These are phyloP conservation scores for Tychaedon coryphoeus DNA, from an alignment of 2,113 vertebrate genomes.

Conservation along the genomic window DNA sequence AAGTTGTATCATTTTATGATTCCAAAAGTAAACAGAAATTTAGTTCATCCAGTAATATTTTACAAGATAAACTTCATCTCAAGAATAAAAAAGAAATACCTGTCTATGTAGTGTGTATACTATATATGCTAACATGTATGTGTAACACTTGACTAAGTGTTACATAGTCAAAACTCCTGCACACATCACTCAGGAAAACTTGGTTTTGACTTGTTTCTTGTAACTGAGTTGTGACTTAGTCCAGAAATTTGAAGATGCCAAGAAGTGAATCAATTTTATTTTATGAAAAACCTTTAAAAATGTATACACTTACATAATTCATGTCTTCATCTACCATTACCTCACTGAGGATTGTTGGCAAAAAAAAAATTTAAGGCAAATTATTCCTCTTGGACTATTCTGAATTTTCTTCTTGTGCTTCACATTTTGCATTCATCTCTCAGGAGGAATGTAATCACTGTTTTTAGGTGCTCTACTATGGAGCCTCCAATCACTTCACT, in stretches of 20 bases:
- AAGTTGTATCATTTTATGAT: background rate
- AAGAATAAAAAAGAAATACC: background rate
- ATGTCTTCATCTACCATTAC: background rate
- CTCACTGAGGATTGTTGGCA: background rate
- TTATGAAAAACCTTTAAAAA: background rate
- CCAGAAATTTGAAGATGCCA: background rate
- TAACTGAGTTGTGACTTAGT: background rate
- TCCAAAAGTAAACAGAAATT: background rate
- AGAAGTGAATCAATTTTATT: background rate
- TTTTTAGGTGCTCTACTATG: background rate
- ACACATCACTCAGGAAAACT: background rate
- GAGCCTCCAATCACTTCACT: background rate
- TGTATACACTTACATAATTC: background rate
- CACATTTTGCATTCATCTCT: background rate
- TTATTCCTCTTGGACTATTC: background rate
- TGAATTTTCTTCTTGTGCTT: background rate
- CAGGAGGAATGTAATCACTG: background rate
- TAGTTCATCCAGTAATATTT: background rate
- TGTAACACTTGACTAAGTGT: background rate
- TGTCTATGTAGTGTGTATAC: background rate
- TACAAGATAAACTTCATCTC: background rate
- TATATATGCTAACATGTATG: background rate
- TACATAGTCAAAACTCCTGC: background rate
- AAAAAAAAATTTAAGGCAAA: background rate
- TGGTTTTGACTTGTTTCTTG: background rate